phyloP scores from a whole-genome alignment of 2,113 vertebrate species.

The Fregetta grallaria region DNA sequence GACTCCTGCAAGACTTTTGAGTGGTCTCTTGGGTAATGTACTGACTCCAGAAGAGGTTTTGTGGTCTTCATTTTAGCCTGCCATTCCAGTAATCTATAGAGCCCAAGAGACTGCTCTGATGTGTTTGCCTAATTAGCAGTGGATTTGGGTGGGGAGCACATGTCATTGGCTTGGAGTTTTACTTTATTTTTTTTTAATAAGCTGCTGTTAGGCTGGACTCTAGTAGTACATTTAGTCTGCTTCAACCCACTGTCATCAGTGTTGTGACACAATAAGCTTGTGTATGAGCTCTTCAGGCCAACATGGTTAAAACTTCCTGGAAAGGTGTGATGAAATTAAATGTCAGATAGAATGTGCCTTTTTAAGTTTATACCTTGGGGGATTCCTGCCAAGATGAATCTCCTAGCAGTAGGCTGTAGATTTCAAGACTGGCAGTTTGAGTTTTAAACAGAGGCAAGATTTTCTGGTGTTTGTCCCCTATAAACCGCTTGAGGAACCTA shows the following conservation, averaged over 20 bases:
- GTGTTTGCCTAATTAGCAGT: neutral
- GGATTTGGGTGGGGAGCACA: neutral
- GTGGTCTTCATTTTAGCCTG: neutral
- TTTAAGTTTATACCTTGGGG: neutral
- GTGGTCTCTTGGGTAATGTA: neutral
- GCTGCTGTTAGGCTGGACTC: neutral
- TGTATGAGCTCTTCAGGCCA: neutral
- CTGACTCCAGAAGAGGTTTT: neutral
- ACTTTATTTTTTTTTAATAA: neutral
- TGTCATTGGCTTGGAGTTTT: neutral
- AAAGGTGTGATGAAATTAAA: neutral
- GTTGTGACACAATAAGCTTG: neutral
- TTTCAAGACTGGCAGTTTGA: neutral
- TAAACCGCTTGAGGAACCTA: neutral
- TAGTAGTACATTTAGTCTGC: neutral
- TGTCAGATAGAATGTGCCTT: neutral
- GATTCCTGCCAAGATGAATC: neutral
- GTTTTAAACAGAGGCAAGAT: neutral
- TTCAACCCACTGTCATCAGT: neutral
- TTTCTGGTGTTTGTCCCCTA: neutral
- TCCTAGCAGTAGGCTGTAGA: neutral
- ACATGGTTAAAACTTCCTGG: neutral
- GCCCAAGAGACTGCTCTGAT: neutral
- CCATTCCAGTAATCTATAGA: neutral
- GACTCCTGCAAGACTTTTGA: neutral